These are phyloP conservation scores for Arenaria interpres DNA, from an alignment of 2,113 vertebrate species.

Conservation along the genomic window DNA sequence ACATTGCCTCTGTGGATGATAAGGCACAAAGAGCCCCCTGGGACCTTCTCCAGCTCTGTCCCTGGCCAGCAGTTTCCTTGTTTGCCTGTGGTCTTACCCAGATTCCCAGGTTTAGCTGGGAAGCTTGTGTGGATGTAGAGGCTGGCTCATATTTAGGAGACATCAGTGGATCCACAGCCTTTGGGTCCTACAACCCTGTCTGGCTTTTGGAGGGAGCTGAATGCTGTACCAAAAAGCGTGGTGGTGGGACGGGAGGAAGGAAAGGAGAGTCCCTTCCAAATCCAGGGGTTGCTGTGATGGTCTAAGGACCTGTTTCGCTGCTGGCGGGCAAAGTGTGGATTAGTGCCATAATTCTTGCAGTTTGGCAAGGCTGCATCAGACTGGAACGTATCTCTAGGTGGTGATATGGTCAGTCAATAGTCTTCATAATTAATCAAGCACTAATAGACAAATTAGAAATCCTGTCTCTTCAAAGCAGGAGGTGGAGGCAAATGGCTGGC, in stretches of 20 bases:
- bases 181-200: neutral
- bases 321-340: neutral
- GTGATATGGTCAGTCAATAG: slow-evolving; percentile 67
- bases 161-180: neutral
- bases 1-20: neutral
- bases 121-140: neutral
- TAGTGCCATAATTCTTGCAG: slow-evolving; percentile 26
- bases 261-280: neutral
- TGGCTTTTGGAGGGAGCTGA: neutral
- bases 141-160: neutral
- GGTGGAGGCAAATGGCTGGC: slow-evolving; percentile 46
- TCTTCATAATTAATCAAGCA: slow-evolving; percentile 72
- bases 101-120: neutral
- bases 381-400: slow-evolving; percentile 61
- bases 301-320: fast-evolving
- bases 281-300: fast-evolving
- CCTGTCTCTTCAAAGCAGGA: slow-evolving; percentile 48
- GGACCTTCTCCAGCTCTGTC: neutral
- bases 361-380: slow-evolving; percentile 53
- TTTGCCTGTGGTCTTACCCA: fast-evolving
- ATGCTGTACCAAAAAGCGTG: neutral
- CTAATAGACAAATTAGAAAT: slow-evolving; percentile 69
- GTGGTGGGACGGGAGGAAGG: neutral
- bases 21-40: neutral
- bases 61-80: neutral